Percentiles rank a stretch among this genome's conserved stretches.
Conservation (phyloP, 2,888 invertebrate species). For the Sipunculus nudus region DNA sequence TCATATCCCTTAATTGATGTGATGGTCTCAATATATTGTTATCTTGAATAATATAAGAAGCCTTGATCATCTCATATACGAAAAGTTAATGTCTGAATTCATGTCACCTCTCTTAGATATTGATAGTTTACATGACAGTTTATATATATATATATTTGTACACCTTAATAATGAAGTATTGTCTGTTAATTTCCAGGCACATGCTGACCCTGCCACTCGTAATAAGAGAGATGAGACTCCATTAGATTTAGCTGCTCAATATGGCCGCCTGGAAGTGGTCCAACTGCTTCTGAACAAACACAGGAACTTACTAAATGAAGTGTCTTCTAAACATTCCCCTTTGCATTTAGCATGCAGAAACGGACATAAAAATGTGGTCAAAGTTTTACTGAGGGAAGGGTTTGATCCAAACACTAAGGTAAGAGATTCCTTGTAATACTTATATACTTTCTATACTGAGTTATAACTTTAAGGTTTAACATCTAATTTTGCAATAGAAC, state of each 20-base stretch:
- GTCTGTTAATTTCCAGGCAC: conserved; percentile 71
- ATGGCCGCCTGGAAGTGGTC: conserved; percentile 78
- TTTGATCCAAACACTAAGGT: conserved; percentile 80
- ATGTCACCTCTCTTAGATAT: too few species aligned
- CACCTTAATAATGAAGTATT: too few species aligned
- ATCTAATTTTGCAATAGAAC: too few species aligned
- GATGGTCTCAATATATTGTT: too few species aligned
- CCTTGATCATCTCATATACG: too few species aligned
- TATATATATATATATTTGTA: too few species aligned
- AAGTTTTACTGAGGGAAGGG: conserved; percentile 82
- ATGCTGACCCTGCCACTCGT: conserved; percentile 87
- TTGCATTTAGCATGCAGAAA: conserved; percentile 93
- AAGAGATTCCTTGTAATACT: conserved; percentile 60
- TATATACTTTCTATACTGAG: too few species aligned
- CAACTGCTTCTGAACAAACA: conserved; percentile 81
- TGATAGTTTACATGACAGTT: too few species aligned
- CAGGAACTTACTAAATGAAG: conserved; percentile 80
- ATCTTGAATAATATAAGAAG: too few species aligned
- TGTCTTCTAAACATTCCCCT: conserved; percentile 77
- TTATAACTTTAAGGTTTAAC: too few species aligned
- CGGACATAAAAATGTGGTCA: conserved; percentile 79
- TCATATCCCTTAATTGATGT: too few species aligned
- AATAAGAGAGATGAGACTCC: conserved; percentile 91
- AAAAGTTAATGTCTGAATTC: too few species aligned
- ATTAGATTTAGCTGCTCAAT: conserved; percentile 91